Percentiles rank a stretch among this genome's conserved stretches.
Evolutionary conservation across 1,140 invertebrate species (phyloP).

Genomic region (Gryllus bimaculatus): DNA sequence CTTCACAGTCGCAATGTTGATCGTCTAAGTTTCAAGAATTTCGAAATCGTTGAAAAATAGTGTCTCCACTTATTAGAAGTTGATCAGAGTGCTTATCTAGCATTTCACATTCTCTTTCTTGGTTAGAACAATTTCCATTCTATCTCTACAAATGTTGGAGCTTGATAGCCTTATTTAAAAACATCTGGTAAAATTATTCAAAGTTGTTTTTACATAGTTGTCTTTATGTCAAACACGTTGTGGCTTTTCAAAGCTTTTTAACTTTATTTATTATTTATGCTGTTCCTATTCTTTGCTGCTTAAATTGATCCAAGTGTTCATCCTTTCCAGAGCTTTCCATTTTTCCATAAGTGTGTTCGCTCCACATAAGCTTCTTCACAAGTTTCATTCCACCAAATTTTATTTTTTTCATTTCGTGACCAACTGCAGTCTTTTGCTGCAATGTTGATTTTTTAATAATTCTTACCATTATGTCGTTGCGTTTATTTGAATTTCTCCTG

Average conservation of each 20-base stretch:
- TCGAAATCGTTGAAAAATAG: no score
- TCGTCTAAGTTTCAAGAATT: no score
- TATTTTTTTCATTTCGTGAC: no score
- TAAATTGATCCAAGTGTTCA: conserved; percentile 8
- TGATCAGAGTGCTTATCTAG: conserved; percentile 7
- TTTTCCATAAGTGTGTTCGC: conserved; percentile 6
- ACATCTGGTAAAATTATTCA: conserved; percentile 11
- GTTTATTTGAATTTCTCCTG: no score
- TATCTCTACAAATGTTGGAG: conserved; percentile 8
- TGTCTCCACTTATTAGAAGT: background rate
- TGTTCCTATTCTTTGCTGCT: background rate
- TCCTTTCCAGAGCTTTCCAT: conserved; percentile 5
- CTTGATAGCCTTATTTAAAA: conserved; percentile 10
- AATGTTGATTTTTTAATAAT: no score
- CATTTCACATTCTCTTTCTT: conserved; percentile 16
- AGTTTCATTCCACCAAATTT: no score
- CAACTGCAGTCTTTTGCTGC: no score
- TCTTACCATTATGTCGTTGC: no score
- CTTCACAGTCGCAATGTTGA: no score
- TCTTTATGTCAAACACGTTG: conserved; percentile 11
- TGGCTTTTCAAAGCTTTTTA: conserved; percentile 14
- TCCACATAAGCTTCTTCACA: no score
- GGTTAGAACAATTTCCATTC: conserved; percentile 10
- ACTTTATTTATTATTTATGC: conserved; percentile 4
- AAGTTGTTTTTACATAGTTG: conserved; percentile 10